A percentile compares a stretch with the other conserved stretches of the same genome.
phyloP scores from a whole-genome alignment of 2,797 vertebrate species.

The Coregonus sp. region DNA sequence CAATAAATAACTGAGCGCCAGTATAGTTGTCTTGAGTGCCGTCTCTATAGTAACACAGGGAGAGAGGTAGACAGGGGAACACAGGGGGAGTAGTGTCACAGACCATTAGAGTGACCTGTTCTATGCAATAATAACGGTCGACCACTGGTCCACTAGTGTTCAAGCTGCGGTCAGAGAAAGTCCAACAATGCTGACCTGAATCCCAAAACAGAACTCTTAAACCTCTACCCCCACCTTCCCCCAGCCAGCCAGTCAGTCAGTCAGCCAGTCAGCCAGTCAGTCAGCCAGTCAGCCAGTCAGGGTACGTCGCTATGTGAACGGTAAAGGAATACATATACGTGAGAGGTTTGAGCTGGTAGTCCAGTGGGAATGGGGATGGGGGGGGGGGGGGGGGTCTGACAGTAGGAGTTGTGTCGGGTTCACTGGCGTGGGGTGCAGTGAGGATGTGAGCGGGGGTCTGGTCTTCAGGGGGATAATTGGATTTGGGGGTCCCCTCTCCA shows the following conservation, averaged over 20 bases:
- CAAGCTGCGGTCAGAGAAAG: not conserved
- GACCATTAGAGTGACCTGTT: not conserved
- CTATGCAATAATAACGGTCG: not conserved
- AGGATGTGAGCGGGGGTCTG: conserved; percentile 36
- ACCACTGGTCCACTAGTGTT: not conserved
- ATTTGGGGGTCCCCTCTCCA: conserved; percentile 57
- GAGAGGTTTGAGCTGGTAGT: conserved; percentile 1
- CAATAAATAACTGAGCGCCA: conserved; percentile 43
- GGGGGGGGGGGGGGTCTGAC: not conserved
- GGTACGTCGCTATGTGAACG: not conserved
- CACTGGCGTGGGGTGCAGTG: conserved; percentile 14
- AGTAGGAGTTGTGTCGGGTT: not conserved
- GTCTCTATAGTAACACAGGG: conserved; percentile 21
- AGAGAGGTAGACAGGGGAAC: not conserved
- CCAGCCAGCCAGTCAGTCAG: not conserved
- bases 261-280: not conserved
- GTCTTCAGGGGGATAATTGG: conserved; percentile 65
- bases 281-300: not conserved
- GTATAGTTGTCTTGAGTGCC: not conserved
- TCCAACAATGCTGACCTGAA: not conserved
- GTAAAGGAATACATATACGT: not conserved
- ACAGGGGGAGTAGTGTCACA: not conserved
- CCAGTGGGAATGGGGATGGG: not conserved
- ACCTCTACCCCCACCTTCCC: not conserved
- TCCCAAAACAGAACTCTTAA: not conserved